Evolutionary conservation across 2,113 vertebrate genomes (phyloP), one percentile per base, ranked within the genome.

Genomic region (Anolis sagrei): DNA sequence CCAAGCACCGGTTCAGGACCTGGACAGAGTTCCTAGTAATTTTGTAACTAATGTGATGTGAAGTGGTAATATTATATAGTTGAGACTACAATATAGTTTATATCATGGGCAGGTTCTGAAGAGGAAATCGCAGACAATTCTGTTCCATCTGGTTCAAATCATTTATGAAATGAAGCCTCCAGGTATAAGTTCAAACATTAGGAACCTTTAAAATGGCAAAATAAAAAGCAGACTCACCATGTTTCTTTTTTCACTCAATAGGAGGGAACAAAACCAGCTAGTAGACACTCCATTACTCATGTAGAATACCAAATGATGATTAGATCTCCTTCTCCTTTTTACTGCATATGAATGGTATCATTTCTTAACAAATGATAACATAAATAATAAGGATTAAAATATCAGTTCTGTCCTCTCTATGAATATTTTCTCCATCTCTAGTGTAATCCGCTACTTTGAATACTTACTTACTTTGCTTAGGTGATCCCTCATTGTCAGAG

Each of bases 191-290:
- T 93, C 88, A 94, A 87, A 93, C 87, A 89, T 89, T 80, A 72
- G 91, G 95, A 95, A 91, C 58, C 86, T 93, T 95, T 90, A 91
- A 92, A 92, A 94, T 80, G 27, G 73, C 86, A 87, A 94, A 94
- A 93, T 94, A 95, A 88, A 86, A 93, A 93, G 0, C 92, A 95
- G 92, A 93, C 92, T 90, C 77, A 58, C 85, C 86, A 27, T 19
- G 76, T 91, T 84, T 93, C 51, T 89, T 32, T 79, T 75, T 39
- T 64, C 36, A 91, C 90, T 58, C 54, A 90, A 21, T 32, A 90
- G 29, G 79, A 89, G 85, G 85, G 84, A 88, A 44, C 51, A 79
- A 54, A 75, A 62, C 18, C 0, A 0, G 58, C 83, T 85, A 90
- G 76, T 58, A 86, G 27, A 80, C 27, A n/a, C 80, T 49, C 82